Conservation (phyloP, 2,113 vertebrate species). For the Maccullochella peelii region DNA sequence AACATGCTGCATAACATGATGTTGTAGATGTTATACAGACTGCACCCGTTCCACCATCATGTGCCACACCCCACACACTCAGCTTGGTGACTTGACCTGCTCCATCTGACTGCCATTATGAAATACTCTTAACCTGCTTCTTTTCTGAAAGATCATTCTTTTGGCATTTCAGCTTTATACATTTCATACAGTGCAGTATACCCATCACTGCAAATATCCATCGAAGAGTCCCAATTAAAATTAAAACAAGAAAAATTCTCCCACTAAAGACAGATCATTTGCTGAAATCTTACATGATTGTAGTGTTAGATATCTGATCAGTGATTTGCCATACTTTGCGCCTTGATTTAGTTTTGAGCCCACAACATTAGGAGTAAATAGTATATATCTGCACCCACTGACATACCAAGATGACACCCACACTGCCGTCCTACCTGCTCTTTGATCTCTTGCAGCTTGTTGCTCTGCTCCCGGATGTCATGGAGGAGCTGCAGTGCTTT, state of each 20-base stretch:
- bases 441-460: constrained; percentile 99
- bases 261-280: neutral
- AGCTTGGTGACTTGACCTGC: constrained; percentile 38
- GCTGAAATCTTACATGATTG: neutral
- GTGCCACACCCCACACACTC: constrained; percentile 32
- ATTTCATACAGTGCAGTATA: neutral
- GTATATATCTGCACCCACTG: neutral
- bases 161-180: neutral
- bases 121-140: constrained; percentile 1
- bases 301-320: neutral
- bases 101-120: constrained; percentile 25
- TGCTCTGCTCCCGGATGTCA: constrained; percentile 98
- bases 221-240: neutral
- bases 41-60: constrained; percentile 13
- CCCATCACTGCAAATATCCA: neutral
- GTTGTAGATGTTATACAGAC: constrained; percentile 33
- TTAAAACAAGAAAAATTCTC: neutral
- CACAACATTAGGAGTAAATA: neutral
- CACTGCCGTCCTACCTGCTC: constrained; percentile 89
- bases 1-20: constrained; percentile 9
- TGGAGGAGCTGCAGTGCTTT: constrained; percentile 98
- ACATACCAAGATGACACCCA: neutral
- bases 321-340: neutral
- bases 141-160: neutral
- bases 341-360: neutral